Evolutionary conservation across 2,888 invertebrate genomes (phyloP), one percentile per base, ranked within the genome.

Genomic region (Plagodis pulveraria): DNA sequence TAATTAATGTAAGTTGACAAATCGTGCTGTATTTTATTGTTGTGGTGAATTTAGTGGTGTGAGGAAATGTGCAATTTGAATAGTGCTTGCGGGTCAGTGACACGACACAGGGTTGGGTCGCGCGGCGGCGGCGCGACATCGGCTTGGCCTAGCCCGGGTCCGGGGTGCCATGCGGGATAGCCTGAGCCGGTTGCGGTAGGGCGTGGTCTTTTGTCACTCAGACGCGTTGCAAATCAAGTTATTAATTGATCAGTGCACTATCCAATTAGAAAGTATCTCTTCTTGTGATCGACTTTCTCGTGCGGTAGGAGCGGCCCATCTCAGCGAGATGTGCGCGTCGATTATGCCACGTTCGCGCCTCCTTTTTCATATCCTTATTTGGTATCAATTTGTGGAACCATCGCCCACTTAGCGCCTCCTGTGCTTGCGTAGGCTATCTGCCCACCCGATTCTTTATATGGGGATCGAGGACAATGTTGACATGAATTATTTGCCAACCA

Each of bases 1-100:
- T 86, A 90, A 90, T 87, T 84, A 91, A 91, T 84, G 93, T 93
- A 93, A 93, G 93, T 93, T 85, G 68, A 77, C 69, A 64, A 60
- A 66, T 8, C 68, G 83, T 83, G 82, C 70, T 69, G 70, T 65
- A 70, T 65, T 55, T 66, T 71, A 22, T 69, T 46, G 62, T 77
- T 74, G 74, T 72, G 71, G 83, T 81, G 82, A 73, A 70, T 63
- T 41, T 68, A 73, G 77, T 79, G 76, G 66, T 72, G 75, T 79
- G 79, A 74, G 64, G 67, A 73, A 74, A 74, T 76, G 83, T 86
- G 86, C 72, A 73, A 80, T 79, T 72, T 63, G 71, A 76, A 74
- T 69, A 78, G 82, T 87, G 87, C 78, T 85, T 84, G 87, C 84
- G 89, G 89, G 86, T 88, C 87, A 89, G 91, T 91, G 90, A 89